Conservation (phyloP, 92 coral and sea anemone species). For the Porites lobata region DNA sequence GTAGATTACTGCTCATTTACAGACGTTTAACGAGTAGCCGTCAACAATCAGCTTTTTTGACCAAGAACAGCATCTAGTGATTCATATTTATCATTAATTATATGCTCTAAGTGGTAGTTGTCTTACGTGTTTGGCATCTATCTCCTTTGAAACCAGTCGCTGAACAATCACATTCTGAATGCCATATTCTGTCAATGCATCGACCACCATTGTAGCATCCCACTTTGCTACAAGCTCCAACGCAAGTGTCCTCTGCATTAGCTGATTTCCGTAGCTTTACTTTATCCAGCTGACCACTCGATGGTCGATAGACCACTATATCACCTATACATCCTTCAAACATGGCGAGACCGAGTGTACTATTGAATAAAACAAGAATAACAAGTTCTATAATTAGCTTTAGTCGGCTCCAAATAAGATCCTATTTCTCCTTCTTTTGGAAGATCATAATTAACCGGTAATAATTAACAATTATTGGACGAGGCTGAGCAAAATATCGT, state of each 20-base stretch:
- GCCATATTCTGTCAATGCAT: constrained; percentile 66
- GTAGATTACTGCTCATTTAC: no score
- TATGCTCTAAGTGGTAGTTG: neutral
- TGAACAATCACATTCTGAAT: constrained; percentile 69
- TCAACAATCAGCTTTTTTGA: no score
- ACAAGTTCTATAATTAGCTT: neutral
- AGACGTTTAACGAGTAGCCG: no score
- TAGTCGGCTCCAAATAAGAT: neutral
- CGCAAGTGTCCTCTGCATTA: constrained; percentile 30
- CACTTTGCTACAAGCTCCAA: constrained; percentile 59
- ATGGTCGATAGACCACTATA: constrained; percentile 18
- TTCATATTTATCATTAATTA: neutral
- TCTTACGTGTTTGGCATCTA: constrained; percentile 56
- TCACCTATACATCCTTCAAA: constrained; percentile 48
- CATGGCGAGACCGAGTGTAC: neutral
- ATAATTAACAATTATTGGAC: no score
- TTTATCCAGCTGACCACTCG: constrained; percentile 21
- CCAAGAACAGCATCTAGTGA: no score
- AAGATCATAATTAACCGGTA: no score
- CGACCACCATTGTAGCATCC: constrained; percentile 72
- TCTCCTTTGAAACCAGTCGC: constrained; percentile 69
- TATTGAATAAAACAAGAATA: neutral
- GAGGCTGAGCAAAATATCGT: no score
- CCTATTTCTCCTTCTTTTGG: neutral
- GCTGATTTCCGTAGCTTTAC: neutral